phyloP scores from a whole-genome alignment of 2,797 vertebrate species.

The Ptychadena robeensis region DNA sequence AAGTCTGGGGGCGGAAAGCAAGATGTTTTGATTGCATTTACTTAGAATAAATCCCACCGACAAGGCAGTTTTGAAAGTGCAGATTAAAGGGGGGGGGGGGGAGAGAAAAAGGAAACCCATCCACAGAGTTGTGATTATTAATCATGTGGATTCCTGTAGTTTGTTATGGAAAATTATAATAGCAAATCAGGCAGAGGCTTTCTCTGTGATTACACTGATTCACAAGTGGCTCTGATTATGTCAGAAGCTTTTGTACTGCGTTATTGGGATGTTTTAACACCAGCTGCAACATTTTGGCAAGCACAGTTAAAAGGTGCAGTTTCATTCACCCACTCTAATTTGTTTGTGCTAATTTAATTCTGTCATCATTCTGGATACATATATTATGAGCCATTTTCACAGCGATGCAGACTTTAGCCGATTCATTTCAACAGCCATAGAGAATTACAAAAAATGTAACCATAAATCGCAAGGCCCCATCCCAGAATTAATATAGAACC shows the following conservation, averaged over 20 bases:
- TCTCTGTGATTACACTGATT: conserved; percentile 75
- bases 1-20: conserved; percentile 39
- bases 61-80: conserved; percentile 65
- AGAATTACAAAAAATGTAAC: background rate
- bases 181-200: conserved; percentile 74
- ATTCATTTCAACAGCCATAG: background rate
- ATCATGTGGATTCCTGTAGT: conserved; percentile 71
- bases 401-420: background rate
- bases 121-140: conserved; percentile 68
- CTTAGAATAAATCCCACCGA: conserved; percentile 77
- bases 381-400: conserved; percentile 24
- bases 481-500: background rate
- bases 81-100: conserved; percentile 63
- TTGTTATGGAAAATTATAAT: conserved; percentile 76
- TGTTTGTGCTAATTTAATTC: conserved; percentile 56
- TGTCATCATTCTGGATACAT: conserved; percentile 44
- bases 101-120: conserved; percentile 43
- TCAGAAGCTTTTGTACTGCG: conserved; percentile 43
- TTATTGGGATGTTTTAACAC: conserved; percentile 47
- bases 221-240: conserved; percentile 66
- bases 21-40: conserved; percentile 67
- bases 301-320: conserved; percentile 43
- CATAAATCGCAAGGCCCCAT: background rate
- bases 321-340: conserved; percentile 44
- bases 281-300: conserved; percentile 54